These are phyloP conservation scores for Brachionus angularis DNA, from an alignment of 1,140 invertebrate species.

Conservation along the genomic window DNA sequence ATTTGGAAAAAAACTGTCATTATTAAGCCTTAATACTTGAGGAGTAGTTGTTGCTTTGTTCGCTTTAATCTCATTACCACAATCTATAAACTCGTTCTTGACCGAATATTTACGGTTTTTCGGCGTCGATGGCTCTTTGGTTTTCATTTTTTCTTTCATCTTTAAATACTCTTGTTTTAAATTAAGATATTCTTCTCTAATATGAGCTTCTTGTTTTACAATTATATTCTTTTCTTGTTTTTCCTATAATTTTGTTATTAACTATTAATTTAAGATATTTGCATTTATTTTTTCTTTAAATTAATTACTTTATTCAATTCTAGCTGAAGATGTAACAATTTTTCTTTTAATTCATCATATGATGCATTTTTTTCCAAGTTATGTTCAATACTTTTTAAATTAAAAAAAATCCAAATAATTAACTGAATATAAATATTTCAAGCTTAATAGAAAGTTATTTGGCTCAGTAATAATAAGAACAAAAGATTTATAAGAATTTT, in stretches of 20 bases:
- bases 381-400: slow-evolving; percentile 22
- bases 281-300: no score
- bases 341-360: slow-evolving; percentile 60
- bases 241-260: no score
- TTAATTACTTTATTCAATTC: slow-evolving; percentile 52
- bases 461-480: no score
- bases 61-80: background rate
- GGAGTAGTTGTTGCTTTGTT: slow-evolving; percentile 8
- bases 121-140: background rate
- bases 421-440: background rate
- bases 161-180: slow-evolving; percentile 19
- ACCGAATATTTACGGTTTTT: slow-evolving; percentile 13
- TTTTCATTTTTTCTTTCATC: slow-evolving; percentile 1
- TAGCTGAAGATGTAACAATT: slow-evolving; percentile 50
- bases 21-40: slow-evolving; percentile 31
- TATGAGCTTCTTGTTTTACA: slow-evolving; percentile 23
- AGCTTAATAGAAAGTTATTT: no score
- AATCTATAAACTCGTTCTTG: slow-evolving; percentile 32
- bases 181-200: slow-evolving; percentile 28
- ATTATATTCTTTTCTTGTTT: slow-evolving; percentile 37
- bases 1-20: slow-evolving; percentile 29
- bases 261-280: no score
- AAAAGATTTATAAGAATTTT: no score
- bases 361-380: slow-evolving; percentile 46
- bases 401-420: background rate